Base-by-base conservation (phyloP, 2,888 invertebrate species). In the Melinaea menophilus region DNA sequence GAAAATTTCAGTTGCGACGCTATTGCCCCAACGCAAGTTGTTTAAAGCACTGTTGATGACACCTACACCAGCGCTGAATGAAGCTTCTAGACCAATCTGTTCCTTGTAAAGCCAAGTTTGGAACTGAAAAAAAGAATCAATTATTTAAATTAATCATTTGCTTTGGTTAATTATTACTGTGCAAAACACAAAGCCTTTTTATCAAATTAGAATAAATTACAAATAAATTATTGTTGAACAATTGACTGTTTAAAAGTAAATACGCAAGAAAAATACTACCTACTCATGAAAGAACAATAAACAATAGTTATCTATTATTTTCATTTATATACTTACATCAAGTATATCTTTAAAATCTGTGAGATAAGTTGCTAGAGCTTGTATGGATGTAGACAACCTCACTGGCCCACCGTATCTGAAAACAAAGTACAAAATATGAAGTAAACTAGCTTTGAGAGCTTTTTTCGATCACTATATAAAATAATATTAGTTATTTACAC, bases 21-120 rank as follows among this genome's bases (percentile, higher is more conserved):
- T 66, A 69, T 80, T 87, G 12, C 84, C 88, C 90, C 89, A 90
- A 13, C 72, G 41, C 0, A 88, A 66, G 70, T 90, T 90, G 58
- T 48, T 66, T 5, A 84, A 69, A 1, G 85, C 82, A 0, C 80
- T 9, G 9, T 60, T 71, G 7, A 88, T 73, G 1, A 79, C 86
- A 4, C 62, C 47, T 0, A 74, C 73, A 2, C 81, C 85, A 11
- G 66, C 64, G 0, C 55, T 2, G 73, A 90, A 87, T 0, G 83
- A 78, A 0, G 67, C 71, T 2, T 66, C 78, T 5, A 88, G 72
- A 0, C 69, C 73, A 0, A 78, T 3, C 69, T 90, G 89, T 64
- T 82, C 79, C 0, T 58, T 31, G 69, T 83, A 87, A 2, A 81
- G 67, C 88, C 88, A 90, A 0, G 62, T 31, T 75, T 87, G 87